A percentile compares a stretch with the other conserved stretches of the same genome.
Evolutionary conservation across 2,888 invertebrate genomes (phyloP).

Genomic region (Drosophila putrida): DNA sequence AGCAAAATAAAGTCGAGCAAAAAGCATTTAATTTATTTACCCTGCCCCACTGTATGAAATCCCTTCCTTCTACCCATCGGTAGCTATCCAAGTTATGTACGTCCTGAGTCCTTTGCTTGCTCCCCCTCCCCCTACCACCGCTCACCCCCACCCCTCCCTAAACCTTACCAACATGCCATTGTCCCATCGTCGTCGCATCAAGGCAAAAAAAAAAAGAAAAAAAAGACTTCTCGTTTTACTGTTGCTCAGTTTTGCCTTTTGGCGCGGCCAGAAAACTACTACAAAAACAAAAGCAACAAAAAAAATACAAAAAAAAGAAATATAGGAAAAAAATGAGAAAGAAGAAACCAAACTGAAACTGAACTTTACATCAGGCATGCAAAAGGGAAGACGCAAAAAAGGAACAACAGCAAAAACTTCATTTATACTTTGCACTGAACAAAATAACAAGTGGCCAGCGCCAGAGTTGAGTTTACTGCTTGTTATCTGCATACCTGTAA

Average conservation of each 20-base stretch:
- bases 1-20: slow-evolving; percentile 71
- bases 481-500: slow-evolving; percentile 17
- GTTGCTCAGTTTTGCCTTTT: slow-evolving; percentile 74
- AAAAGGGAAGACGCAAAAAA: slow-evolving; percentile 37
- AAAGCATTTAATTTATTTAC: slow-evolving; percentile 78
- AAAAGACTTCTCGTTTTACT: slow-evolving; percentile 66
- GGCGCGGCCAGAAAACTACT: slow-evolving; percentile 75
- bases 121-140: neutral
- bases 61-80: slow-evolving; percentile 18
- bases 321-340: slow-evolving; percentile 20
- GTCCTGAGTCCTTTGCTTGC: slow-evolving; percentile 33
- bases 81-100: slow-evolving; percentile 15
- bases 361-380: slow-evolving; percentile 60
- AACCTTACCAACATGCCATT: slow-evolving; percentile 26
- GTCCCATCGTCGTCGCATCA: slow-evolving; percentile 46
- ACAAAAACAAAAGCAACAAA: slow-evolving; percentile 19
- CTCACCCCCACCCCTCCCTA: neutral
- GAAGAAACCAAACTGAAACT: slow-evolving; percentile 40
- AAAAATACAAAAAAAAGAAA: slow-evolving; percentile 23
- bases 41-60: slow-evolving; percentile 33
- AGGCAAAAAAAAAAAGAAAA: slow-evolving; percentile 34
- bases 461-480: slow-evolving; percentile 13
- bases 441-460: slow-evolving; percentile 65
- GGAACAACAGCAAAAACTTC: slow-evolving; percentile 67
- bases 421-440: slow-evolving; percentile 73